Percentiles rank a stretch among this genome's conserved stretches.
Conservation (phyloP, 2,797 vertebrate species). For the Cirrhinus mrigala region DNA sequence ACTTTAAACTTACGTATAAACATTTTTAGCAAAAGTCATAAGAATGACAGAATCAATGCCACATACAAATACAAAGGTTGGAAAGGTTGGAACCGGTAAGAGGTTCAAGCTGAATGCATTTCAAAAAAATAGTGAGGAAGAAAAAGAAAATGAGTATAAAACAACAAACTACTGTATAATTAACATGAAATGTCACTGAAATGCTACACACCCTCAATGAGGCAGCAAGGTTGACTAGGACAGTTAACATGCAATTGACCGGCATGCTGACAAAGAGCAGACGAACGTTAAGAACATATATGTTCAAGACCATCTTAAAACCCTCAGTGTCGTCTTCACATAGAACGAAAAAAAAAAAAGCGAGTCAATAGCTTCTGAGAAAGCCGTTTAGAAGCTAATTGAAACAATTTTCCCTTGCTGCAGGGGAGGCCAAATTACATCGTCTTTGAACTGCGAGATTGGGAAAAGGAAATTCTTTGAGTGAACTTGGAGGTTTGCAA, state of each 20-base stretch:
- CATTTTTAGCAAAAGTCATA: not conserved
- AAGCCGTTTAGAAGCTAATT: constrained; percentile 70
- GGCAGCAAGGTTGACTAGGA: not conserved
- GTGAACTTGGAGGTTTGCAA: constrained; percentile 50
- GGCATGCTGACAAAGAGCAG: not conserved
- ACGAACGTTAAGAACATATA: constrained; percentile 61
- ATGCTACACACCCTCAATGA: not conserved
- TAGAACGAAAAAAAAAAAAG: constrained; percentile 62
- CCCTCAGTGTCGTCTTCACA: constrained; percentile 67
- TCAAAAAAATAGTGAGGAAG: not conserved
- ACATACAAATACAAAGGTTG: not conserved
- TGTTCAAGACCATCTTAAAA: constrained; percentile 61
- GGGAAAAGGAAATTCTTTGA: constrained; percentile 57
- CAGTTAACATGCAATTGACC: not conserved
- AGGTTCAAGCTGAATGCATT: not conserved
- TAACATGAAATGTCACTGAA: not conserved
- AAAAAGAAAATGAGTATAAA: not conserved
- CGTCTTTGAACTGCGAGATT: constrained; percentile 38
- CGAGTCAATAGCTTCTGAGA: constrained; percentile 66
- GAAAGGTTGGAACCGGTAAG: not conserved
- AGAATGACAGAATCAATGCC: not conserved
- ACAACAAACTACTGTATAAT: not conserved
- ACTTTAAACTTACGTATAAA: not conserved
- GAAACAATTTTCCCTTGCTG: constrained; percentile 64
- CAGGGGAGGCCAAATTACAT: constrained; percentile 44